These are phyloP conservation scores for Prietella phreatophila DNA, from an alignment of 2,113 vertebrate species.

Conservation along the genomic window DNA sequence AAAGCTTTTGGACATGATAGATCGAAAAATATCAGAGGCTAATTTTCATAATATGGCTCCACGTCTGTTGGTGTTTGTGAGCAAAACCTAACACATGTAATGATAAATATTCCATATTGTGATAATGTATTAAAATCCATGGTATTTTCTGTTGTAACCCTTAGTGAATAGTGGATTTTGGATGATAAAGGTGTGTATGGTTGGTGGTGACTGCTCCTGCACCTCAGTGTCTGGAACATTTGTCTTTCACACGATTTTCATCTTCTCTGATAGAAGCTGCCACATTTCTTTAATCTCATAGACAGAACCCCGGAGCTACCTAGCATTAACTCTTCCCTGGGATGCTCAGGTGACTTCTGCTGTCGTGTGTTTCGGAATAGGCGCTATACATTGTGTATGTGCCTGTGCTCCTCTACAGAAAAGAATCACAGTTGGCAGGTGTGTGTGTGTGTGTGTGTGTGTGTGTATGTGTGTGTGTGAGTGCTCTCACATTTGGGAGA, in stretches of 20 bases:
- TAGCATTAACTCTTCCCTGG: neutral
- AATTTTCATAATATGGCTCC: neutral
- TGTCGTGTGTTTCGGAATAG: neutral
- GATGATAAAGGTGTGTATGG: neutral
- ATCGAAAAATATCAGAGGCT: neutral
- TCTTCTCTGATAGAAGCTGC: constrained; percentile 56
- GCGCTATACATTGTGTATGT: neutral
- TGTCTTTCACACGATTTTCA: constrained; percentile 67
- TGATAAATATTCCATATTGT: neutral
- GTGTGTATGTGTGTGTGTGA: constrained; percentile 13
- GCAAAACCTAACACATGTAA: neutral
- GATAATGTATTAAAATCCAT: neutral
- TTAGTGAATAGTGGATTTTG: neutral
- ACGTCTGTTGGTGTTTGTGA: neutral
- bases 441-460: constrained; percentile 31
- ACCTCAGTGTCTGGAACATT: constrained; percentile 52
- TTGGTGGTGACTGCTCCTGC: neutral
- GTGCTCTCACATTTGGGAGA: constrained; percentile 20
- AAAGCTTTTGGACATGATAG: neutral
- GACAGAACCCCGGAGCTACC: constrained; percentile 48
- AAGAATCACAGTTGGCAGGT: constrained; percentile 45
- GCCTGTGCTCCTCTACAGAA: neutral
- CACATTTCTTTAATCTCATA: constrained; percentile 65
- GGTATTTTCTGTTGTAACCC: neutral
- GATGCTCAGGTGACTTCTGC: neutral